phyloP scores from a whole-genome alignment of 2,888 invertebrate species.

The Gonocerus acuteangulatus region DNA sequence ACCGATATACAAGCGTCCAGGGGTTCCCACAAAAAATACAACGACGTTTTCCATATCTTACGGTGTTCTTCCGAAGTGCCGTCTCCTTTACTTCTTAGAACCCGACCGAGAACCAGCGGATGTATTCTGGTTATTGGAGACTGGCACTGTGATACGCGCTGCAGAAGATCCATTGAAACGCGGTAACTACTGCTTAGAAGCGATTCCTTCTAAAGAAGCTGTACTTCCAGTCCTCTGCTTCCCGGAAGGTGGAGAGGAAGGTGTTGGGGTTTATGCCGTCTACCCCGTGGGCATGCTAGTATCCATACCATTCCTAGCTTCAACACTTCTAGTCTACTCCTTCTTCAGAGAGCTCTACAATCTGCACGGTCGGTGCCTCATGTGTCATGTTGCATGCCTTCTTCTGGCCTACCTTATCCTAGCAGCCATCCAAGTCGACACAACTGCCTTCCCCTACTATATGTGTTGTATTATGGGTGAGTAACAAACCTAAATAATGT shows the following conservation, averaged over 20 bases:
- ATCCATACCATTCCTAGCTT: conserved; percentile 50
- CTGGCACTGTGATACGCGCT: conserved; percentile 15
- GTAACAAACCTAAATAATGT: too few species aligned
- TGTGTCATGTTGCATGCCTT: conserved; percentile 40
- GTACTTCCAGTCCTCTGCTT: conserved; percentile 34
- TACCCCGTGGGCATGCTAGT: conserved; percentile 45
- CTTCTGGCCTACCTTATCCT: conserved; percentile 39
- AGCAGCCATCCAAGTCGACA: conserved; percentile 38
- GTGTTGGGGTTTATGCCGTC: conserved; percentile 26
- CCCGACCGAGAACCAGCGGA: conserved; percentile 28
- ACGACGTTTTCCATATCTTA: conserved; percentile 1
- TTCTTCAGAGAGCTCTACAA: conserved; percentile 51
- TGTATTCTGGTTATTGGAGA: conserved; percentile 26
- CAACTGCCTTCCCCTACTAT: conserved; percentile 20
- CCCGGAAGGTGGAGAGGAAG: conserved; percentile 25
- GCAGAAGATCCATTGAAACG: conserved; percentile 13
- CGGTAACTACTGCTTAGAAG: conserved; percentile 29
- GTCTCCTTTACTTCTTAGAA: conserved; percentile 28
- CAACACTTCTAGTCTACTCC: conserved; percentile 48
- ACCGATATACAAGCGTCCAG: conserved; percentile 6
- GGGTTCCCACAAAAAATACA: neutral
- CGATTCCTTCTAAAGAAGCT: conserved; percentile 2
- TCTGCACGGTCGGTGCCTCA: conserved; percentile 41
- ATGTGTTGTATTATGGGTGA: conserved; percentile 31
- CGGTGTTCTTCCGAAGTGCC: conserved; percentile 25